Evolutionary conservation across 1,140 invertebrate species (phyloP).

Genomic region (Camponotus vicinus): DNA sequence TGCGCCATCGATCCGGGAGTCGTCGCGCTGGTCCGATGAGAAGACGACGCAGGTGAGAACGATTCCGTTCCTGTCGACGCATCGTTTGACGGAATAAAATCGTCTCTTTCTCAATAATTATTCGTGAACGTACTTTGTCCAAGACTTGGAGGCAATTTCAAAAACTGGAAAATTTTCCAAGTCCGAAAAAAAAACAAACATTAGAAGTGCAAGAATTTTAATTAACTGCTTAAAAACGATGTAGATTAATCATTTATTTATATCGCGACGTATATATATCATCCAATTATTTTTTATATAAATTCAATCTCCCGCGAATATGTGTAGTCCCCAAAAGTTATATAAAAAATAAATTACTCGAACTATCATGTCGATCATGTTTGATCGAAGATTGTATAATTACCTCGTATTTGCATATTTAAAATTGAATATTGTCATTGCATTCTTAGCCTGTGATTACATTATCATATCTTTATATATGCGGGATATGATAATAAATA

Average conservation of each 20-base stretch:
- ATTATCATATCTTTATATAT: neutral
- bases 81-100: neutral
- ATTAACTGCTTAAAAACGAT: no score
- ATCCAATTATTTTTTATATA: neutral
- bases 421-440: neutral
- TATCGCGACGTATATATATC: neutral
- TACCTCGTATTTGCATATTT: neutral
- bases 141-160: neutral
- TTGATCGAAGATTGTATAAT: neutral
- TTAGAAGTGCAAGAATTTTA: no score
- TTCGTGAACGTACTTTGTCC: neutral
- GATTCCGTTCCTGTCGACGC: neutral
- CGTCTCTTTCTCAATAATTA: neutral
- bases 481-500: neutral
- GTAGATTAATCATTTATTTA: neutral
- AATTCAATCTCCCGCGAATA: neutral
- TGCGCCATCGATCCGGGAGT: constrained; percentile 6
- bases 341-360: neutral
- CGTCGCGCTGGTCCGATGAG: constrained; percentile 59
- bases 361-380: neutral
- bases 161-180: neutral
- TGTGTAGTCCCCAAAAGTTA: neutral
- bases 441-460: neutral
- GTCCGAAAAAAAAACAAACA: no score
- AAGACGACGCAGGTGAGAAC: constrained; percentile 40